These are phyloP conservation scores for Cacatua alba DNA, from an alignment of 2,113 vertebrate species.

Conservation along the genomic window DNA sequence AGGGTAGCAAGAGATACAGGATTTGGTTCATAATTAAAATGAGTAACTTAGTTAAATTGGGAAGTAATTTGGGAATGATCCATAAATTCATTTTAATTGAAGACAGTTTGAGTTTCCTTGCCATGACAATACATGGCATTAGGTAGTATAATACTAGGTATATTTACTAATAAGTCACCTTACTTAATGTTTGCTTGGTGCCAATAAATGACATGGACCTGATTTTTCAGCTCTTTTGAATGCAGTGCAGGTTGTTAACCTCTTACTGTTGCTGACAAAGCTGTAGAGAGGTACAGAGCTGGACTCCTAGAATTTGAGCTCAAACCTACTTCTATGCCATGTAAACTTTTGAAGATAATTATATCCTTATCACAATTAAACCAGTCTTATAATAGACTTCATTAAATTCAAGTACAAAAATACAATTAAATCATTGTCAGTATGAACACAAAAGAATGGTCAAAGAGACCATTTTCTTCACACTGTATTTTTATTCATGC, in stretches of 20 bases:
- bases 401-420: background rate
- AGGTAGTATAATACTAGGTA: background rate
- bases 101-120: background rate
- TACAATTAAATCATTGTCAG: background rate
- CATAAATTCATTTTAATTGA: background rate
- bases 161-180: background rate
- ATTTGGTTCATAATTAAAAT: background rate
- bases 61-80: background rate
- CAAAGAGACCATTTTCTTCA: background rate
- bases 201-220: background rate
- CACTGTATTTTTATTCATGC: background rate
- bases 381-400: background rate
- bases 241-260: background rate
- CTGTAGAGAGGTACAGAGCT: background rate
- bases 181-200: background rate
- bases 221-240: background rate
- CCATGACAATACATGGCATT: background rate
- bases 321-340: background rate
- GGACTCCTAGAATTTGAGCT: background rate
- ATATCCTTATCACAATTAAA: background rate
- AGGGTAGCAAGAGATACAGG: background rate
- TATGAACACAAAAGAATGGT: background rate
- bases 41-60: background rate
- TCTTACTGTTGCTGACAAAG: background rate
- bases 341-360: background rate